Evolutionary conservation across 1,140 invertebrate species (phyloP), one percentile per base, ranked within the genome.

Genomic region (Pissodes strobi): DNA sequence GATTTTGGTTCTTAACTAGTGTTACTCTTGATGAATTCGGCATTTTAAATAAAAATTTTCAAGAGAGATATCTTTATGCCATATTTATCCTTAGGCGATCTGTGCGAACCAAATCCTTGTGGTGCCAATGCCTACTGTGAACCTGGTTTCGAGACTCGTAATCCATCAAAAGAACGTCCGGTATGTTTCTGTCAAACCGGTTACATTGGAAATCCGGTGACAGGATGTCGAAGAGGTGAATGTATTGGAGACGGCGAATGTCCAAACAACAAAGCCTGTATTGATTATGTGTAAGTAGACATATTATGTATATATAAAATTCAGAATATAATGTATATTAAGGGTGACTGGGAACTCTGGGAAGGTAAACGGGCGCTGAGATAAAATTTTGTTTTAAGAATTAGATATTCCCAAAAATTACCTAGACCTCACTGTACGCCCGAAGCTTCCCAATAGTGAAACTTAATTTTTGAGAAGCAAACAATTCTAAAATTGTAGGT

Each of bases 31-130:
- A n/a, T n/a, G n/a, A n/a, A n/a, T n/a, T n/a, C n/a, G n/a, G n/a
- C n/a, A n/a, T n/a, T n/a, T n/a, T n/a, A n/a, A n/a, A n/a, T n/a
- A n/a, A n/a, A n/a, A n/a, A n/a, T n/a, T n/a, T n/a, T n/a, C n/a
- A n/a, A n/a, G n/a, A n/a, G n/a, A n/a, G n/a, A n/a, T n/a, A n/a
- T n/a, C n/a, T n/a, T n/a, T n/a, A n/a, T n/a, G n/a, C n/a, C n/a
- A n/a, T n/a, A n/a, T n/a, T n/a, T n/a, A n/a, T n/a, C n/a, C n/a
- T n/a, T 68, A 90, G 91, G 83, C 70, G 91, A 94, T 73, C 81
- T 93, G 0, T 94, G 91, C 72, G 84, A 86, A 45, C 91, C 90
- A 0, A 93, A 93, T 79, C 91, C 92, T 13, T 95, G 92, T 71
- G 93, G 93, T 1, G 78, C 74, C 0, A 91, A 93, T 73, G 91